Evolutionary conservation across 2,113 vertebrate genomes (phyloP).

Genomic region (Anarhynchus alexandrinus): DNA sequence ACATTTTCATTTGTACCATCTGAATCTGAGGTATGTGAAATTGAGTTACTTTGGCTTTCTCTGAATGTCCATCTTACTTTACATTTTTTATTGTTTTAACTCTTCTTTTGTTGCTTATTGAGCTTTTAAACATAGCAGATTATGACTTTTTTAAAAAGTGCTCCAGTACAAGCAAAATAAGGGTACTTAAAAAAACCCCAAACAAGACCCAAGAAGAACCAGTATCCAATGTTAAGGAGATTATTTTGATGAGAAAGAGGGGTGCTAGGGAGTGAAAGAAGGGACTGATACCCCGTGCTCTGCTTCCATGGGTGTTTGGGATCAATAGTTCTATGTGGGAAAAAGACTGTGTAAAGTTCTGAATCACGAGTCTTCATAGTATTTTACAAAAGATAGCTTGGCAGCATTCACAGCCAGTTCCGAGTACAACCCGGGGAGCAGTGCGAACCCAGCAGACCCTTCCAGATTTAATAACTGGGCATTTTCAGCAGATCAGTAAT

Average conservation of each 20-base stretch:
- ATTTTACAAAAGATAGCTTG: not conserved
- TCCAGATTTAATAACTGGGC: not conserved
- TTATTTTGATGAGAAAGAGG: not conserved
- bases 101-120: not conserved
- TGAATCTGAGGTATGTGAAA: not conserved
- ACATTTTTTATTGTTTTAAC: not conserved
- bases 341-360: not conserved
- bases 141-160: not conserved
- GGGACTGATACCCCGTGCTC: not conserved
- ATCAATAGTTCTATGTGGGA: not conserved
- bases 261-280: not conserved
- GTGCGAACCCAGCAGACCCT: not conserved
- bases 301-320: not conserved
- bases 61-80: not conserved
- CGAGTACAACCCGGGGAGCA: not conserved
- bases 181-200: not conserved
- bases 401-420: not conserved
- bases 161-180: not conserved
- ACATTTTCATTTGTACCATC: not conserved
- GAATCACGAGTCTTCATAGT: not conserved
- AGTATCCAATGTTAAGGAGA: not conserved
- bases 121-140: not conserved
- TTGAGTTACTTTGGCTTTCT: not conserved
- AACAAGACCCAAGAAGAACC: not conserved
- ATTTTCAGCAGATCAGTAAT: not conserved